These are phyloP conservation scores for Pipra filicauda DNA, from an alignment of 2,113 vertebrate genomes.

Conservation along the genomic window DNA sequence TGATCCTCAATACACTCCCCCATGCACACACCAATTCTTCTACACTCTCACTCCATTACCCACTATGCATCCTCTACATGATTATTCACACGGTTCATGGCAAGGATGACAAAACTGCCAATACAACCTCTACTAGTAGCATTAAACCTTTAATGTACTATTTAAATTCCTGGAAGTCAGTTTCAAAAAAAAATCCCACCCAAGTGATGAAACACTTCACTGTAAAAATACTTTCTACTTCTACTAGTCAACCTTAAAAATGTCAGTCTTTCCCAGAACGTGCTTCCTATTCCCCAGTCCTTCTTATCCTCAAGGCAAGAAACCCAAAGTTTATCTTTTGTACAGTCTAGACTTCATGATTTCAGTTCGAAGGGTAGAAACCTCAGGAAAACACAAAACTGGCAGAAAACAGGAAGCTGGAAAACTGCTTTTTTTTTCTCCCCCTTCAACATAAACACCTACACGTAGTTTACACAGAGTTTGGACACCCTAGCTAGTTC, in stretches of 20 bases:
- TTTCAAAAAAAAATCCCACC: background rate
- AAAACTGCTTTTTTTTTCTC: background rate
- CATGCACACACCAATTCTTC: background rate
- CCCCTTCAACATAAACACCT: background rate
- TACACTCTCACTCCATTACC: background rate
- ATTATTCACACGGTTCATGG: background rate
- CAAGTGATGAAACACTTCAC: background rate
- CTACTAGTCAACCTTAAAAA: background rate
- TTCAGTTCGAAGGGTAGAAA: background rate
- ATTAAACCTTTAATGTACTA: background rate
- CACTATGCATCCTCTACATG: accelerated
- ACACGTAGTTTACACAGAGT: background rate
- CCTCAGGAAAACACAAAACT: background rate
- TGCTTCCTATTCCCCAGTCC: background rate
- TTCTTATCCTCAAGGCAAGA: background rate
- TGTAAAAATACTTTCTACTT: background rate
- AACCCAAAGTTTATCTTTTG: background rate
- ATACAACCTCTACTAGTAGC: background rate
- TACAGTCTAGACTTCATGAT: background rate
- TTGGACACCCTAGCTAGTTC: background rate
- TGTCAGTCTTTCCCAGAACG: background rate
- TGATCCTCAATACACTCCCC: accelerated
- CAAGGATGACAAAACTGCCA: background rate
- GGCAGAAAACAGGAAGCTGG: background rate
- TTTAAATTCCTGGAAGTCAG: background rate